Evolutionary conservation across 2,113 vertebrate species (phyloP), one percentile per base, ranked within the genome.

Genomic region (Psephotus haematonotus): DNA sequence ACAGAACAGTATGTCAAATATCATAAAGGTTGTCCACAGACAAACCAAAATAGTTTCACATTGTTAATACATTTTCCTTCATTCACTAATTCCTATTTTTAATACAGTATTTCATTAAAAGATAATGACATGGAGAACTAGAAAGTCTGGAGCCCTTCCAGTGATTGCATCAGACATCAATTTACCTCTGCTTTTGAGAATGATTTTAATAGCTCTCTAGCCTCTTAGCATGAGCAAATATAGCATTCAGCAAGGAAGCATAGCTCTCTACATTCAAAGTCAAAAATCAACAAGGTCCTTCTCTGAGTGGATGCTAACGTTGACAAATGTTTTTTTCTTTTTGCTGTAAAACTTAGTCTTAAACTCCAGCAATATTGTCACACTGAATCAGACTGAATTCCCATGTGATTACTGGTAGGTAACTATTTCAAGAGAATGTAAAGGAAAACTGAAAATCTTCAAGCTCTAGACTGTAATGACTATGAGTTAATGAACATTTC

Each of bases 1-100:
- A 90, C 46, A 91, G 86, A 95, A 95, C 53, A 92, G 65, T 31
- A 44, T 63, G 60, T 90, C 74, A 95, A 83, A 71, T 41, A 88
- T 62, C n/a, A 78, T 55, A 84, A 88, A 91, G 23, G 35, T 37
- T 88, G 65, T 86, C 10, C 77, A 96, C 9, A 17, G 87, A 67
- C 8, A 46, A 84, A 91, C n/a, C 27, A 88, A 59, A 90, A 90
- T 71, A 64, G 50, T 76, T 85, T 67, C 43, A 82, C 28, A 39
- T 69, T 60, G 46, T 82, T 81, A 64, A 63, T 57, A 62, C 55
- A 44, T 77, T 82, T 94, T 72, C 43, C 31, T 80, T 84, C 68
- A 85, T 92, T 93, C 60, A 78, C 27, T 69, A 69, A 82, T 86
- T 91, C 91, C n/a, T 92, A 72, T 50, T 91, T 96, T 81, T 60